Evolutionary conservation across 2,797 vertebrate species (phyloP).

Genomic region (Botia kubotai): DNA sequence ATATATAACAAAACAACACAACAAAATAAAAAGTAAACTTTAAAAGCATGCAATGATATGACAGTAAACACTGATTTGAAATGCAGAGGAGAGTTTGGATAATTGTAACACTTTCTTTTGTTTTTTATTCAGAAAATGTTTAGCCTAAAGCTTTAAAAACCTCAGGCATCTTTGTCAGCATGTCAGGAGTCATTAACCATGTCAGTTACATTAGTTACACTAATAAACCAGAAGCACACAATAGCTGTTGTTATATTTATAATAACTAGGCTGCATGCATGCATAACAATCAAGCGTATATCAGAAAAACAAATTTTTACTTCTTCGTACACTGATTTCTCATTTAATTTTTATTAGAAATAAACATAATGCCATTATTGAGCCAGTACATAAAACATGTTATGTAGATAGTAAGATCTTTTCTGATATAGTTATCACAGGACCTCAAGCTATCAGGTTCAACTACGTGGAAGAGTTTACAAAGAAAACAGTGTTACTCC

Average conservation of each 20-base stretch:
- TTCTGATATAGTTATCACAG: too few relatives aligned
- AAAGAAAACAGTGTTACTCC: too few relatives aligned
- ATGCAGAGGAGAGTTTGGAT: not conserved
- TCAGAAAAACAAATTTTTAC: not conserved
- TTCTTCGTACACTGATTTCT: not conserved
- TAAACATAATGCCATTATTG: not conserved
- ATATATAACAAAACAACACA: slow-evolving; percentile 5
- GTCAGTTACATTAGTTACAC: not conserved
- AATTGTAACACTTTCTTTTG: not conserved
- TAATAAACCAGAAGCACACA: not conserved
- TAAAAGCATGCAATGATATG: not conserved
- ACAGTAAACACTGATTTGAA: slow-evolving; percentile 16
- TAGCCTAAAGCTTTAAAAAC: not conserved
- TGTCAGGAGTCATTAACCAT: not conserved
- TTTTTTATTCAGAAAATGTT: not conserved
- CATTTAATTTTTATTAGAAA: not conserved
- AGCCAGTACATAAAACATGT: not conserved
- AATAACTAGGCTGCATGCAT: not conserved
- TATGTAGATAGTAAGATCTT: too few relatives aligned
- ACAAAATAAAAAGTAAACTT: not conserved
- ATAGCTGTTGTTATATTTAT: not conserved
- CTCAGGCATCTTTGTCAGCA: not conserved
- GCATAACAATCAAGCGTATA: not conserved
- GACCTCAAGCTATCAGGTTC: too few relatives aligned
- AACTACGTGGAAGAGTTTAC: too few relatives aligned